Base-by-base conservation (phyloP, 2,888 invertebrate species). In the Trypoxylon attenuatum region DNA sequence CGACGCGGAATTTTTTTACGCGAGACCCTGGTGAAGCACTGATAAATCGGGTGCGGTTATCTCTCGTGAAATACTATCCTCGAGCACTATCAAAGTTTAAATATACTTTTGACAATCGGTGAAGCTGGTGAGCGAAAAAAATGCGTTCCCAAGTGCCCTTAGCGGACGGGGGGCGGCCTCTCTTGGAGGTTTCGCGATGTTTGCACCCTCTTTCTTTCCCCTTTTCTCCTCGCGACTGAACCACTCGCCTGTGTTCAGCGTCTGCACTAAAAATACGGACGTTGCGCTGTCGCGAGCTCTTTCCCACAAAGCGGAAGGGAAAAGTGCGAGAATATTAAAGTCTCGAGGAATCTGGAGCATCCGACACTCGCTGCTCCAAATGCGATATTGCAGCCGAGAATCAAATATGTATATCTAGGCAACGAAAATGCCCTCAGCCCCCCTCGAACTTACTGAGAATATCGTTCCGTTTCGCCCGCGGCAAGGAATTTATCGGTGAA, bases 401-500 rank as follows among this genome's bases (percentile, higher is more conserved):
- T 33, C 13, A 13, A 33, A 33, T 13, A 13, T 10, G 33, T 13
- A 10, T 13, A 33, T n/a, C n/a, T n/a, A n/a, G n/a, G n/a, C n/a
- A n/a, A n/a, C n/a, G n/a, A n/a, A n/a, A n/a, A n/a, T n/a, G n/a
- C n/a, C n/a, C n/a, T n/a, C n/a, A n/a, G n/a, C n/a, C n/a, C n/a
- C 33, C n/a, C 33, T 33, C 33, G 33, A 33, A 13, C 13, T 33
- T 10, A 33, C 10, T 13, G 13, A 22, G 15, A 6, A 22, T 25
- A 49, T 46, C 52, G 55, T 57, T 41, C 41, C 42, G 52, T 60
- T 46, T 59, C 23, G 52, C 19, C 10, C 41, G 42, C 19, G n/a
- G 38, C 19, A 19, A 22, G 43, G 25, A 54, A 69, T 65, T 51
- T 45, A 60, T 58, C 57, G 63, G 74, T 55, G 61, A 61, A 69